Base-by-base conservation (phyloP, 2,113 vertebrate species). In the Dipodomys ordii region DNA sequence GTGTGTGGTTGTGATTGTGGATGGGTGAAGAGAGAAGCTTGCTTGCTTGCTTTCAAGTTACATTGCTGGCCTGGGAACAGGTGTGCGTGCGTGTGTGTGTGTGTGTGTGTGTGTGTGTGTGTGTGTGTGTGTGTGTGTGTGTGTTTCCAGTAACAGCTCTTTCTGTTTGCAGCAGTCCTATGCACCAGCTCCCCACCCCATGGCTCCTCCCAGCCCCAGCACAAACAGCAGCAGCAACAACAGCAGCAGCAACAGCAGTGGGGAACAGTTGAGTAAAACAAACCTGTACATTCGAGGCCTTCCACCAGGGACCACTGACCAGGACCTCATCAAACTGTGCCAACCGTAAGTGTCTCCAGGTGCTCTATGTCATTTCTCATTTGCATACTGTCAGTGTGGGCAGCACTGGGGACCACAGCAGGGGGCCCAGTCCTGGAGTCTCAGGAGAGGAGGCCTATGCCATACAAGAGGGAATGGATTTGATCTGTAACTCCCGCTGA, bases 171-270 rank as follows among this genome's bases (percentile, higher is more conserved):
- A 99, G 99, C 99, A 99, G 99, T 99, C 99, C 98, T 99, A 99
- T 99, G 99, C 99, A 98, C 99, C 99, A 98, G 99, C 99, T 98
- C 99, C 99, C 97, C 99, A 99, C 97, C 99, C 99, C 98, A 99
- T 99, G 99, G 99, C 99, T 99, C 99, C 99, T 98, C 99, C 99
- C 98, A 99, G 99, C 98, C 99, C 99, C 97, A 99, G 99, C 98
- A 99, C 99, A 98, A 99, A 99, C 98, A 99, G 99, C 98, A 98
- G 98, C 96, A 98, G 98, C 98, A 98, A 98, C 98, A 98, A 98
- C 98, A 99, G 98, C 99, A 99, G 98, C 98, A 98, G 97, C 86
- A 99, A 98, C 98, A 98, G 98, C 87, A 98, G 98, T 2, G 98
- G 98, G 83, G 99, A 99, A 97, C 99, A 99, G 98, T 98, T 99